Evolutionary conservation across 1,140 invertebrate genomes (phyloP), one percentile per base, ranked within the genome.

Genomic region (Pogonus chalceus): DNA sequence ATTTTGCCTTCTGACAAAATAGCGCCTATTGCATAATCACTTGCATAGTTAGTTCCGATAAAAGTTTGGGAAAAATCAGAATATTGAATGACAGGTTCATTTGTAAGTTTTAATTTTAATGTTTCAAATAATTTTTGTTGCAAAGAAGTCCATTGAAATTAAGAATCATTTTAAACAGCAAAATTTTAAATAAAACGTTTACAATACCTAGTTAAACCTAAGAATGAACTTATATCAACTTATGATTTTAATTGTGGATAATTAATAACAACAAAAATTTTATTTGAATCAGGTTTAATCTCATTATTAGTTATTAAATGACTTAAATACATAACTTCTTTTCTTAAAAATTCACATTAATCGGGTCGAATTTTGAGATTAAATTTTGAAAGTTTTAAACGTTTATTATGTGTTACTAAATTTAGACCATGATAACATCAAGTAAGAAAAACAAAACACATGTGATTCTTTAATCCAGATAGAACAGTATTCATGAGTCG

Each of bases 371-470:
- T 31, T 31, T 31, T 7, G 4, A 31, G 26, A 14, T 31, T 31
- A 4, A 14, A 7, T 14, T 31, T 31, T 31, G 4, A 7, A 14
- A 31, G 26, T 31, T 14, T 31, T 31, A 31, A 31, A 14, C 14
- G 4, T 31, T 31, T 4, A 7, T 7, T 31, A 4, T 31, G 26
- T 31, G n/a, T 31, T 31, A 7, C 14, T 31, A 31, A 31, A 7
- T 31, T 7, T 31, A 14, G 4, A 7, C 26, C 26, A 14, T 56
- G 1, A 64, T 48, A 51, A 62, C 61, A 35, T 60, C 62, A n/a
- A n/a, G n/a, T n/a, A n/a, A 64, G 2, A 22, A 61, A 64, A 16
- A 56, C 52, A 35, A 62, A 52, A 52, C 58, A 10, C 56, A 59
- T 18, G 35, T 47, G 54, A 35, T 58, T 49, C 7, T 56, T 53